Evolutionary conservation across 2,113 vertebrate genomes (phyloP).

Genomic region (Brachyistius frenatus): DNA sequence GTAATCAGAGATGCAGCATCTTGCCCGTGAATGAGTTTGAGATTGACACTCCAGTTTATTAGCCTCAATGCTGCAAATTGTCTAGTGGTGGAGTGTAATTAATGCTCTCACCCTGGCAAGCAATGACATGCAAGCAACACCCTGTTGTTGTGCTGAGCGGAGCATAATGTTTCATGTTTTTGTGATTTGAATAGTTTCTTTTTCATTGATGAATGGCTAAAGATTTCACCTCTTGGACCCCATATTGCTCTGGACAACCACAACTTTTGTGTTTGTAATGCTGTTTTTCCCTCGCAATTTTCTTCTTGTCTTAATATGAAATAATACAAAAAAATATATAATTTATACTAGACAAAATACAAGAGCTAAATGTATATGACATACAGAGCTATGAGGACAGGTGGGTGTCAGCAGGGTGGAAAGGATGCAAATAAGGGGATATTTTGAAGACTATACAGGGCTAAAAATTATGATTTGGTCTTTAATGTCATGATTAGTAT

Average conservation of each 20-base stretch:
- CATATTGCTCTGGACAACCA: not conserved
- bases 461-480: too few species aligned
- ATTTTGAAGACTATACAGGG: too few species aligned
- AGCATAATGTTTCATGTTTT: slow-evolving; percentile 27
- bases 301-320: not conserved
- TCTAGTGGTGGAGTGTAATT: slow-evolving; percentile 69
- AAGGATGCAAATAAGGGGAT: too few species aligned
- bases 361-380: not conserved
- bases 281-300: not conserved
- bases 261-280: not conserved
- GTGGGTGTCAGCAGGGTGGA: too few species aligned
- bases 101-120: slow-evolving; percentile 59
- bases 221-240: not conserved
- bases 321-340: not conserved
- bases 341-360: not conserved
- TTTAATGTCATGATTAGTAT: too few species aligned
- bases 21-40: slow-evolving; percentile 75
- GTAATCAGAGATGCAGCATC: slow-evolving; percentile 66
- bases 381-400: too few species aligned
- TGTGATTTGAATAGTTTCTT: slow-evolving; percentile 15
- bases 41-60: slow-evolving; percentile 79
- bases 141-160: slow-evolving; percentile 26
- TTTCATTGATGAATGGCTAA: not conserved
- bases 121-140: slow-evolving; percentile 30
- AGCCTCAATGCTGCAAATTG: slow-evolving; percentile 61